Evolutionary conservation across 2,797 vertebrate species (phyloP), one percentile per base, ranked within the genome.

Genomic region (Scarus forsteni): DNA sequence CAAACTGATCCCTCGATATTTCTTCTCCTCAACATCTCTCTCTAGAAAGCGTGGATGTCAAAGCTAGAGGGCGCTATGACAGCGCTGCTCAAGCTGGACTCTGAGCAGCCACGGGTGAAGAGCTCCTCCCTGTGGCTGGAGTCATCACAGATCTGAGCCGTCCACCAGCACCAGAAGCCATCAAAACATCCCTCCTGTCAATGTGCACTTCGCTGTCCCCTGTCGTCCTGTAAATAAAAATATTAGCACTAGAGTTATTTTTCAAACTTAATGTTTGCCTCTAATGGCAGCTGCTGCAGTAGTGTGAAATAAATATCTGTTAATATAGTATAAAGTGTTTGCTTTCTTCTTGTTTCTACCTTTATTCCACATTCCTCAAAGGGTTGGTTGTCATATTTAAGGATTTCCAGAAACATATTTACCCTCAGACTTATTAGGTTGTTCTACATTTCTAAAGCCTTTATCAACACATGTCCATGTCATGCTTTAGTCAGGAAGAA

Each of bases 41-140:
- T 90, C 35, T 93, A 99, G 97, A 97, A 92, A 94, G 88, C 68
- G 27, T 97, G 97, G 96, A 93, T 97, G 80, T 92, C 94, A 38
- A 94, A 96, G 89, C 93, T 97, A 77, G 94, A 96, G 91, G 90
- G 52, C 5, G 95, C 96, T 45, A 88, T 93, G 57, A 77, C 94
- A 11, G 88, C 86, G 3, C 78, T 93, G 86, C 85, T 93, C 88
- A 94, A 92, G 85, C 89, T 85, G 83, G 92, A 94, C 78, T 92
- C 81, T 79, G 82, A 89, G 88, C 90, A 95, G 86, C 84, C 91
- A 38, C 81, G 73, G 13, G 58, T 90, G 13, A 89, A 88, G 75
- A 89, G 80, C 84, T 50, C 87, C 70, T 91, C 90, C 11, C 62
- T 86, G 76, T 91, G 92, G 84, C 73, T 95, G 70, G 95, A 98